phyloP scores from a whole-genome alignment of 1,140 invertebrate species.

The Hermetia illucens region DNA sequence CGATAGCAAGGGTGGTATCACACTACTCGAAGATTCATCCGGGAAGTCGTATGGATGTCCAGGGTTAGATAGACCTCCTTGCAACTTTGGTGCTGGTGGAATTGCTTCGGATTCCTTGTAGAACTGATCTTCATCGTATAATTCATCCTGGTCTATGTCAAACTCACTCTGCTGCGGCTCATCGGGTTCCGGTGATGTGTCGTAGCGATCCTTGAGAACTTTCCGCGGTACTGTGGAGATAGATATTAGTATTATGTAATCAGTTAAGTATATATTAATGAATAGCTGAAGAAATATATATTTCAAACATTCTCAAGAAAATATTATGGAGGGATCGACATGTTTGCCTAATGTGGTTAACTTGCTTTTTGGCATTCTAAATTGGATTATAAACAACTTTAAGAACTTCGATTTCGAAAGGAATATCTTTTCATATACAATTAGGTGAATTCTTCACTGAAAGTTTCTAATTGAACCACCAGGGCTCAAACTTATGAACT shows the following conservation, averaged over 20 bases:
- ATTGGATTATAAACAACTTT: too few species aligned
- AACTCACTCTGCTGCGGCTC: constrained; percentile 37
- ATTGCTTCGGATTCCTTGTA: constrained; percentile 24
- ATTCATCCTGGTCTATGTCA: constrained; percentile 31
- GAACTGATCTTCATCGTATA: constrained; percentile 30
- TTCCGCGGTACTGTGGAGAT: constrained; percentile 73
- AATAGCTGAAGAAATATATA: not conserved
- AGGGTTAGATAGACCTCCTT: constrained; percentile 16
- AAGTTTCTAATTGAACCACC: too few species aligned
- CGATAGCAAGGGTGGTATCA: constrained; percentile 13
- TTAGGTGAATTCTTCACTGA: too few species aligned
- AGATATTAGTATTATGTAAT: too few species aligned
- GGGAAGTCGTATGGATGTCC: constrained; percentile 1
- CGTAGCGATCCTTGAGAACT: constrained; percentile 63
- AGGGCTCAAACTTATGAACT: too few species aligned
- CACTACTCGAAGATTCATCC: constrained; percentile 12
- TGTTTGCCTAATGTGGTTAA: too few species aligned
- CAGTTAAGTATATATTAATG: not conserved
- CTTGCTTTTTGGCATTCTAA: too few species aligned
- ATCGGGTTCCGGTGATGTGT: constrained; percentile 53
- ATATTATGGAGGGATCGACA: not conserved
- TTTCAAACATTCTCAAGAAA: not conserved
- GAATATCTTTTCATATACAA: too few species aligned
- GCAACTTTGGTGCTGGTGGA: constrained; percentile 20
- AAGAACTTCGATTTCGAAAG: too few species aligned